Evolutionary conservation across 2,113 vertebrate species (phyloP).

Genomic region (Megaleporinus macrocephalus): DNA sequence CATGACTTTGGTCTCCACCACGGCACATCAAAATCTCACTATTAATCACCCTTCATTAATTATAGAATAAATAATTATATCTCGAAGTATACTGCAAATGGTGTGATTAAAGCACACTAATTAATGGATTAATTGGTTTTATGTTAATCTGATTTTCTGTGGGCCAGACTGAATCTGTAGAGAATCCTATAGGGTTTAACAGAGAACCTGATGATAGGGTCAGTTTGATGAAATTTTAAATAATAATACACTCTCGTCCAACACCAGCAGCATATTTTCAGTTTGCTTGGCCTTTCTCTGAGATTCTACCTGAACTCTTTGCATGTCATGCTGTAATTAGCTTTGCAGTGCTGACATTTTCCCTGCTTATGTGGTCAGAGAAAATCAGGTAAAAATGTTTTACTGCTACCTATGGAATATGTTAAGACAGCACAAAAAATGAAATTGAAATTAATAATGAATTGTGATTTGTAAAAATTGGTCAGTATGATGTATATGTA

Average conservation of each 20-base stretch:
- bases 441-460: neutral
- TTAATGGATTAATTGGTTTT: constrained; percentile 83
- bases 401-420: no score
- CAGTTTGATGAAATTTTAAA: constrained; percentile 46
- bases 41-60: constrained; percentile 81
- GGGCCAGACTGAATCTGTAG: constrained; percentile 70
- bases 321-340: neutral
- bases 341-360: neutral
- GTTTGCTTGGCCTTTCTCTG: neutral
- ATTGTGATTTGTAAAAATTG: neutral
- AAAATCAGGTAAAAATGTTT: neutral
- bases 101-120: constrained; percentile 81
- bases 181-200: constrained; percentile 54
- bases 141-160: constrained; percentile 79
- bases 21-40: constrained; percentile 60
- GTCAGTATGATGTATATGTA: neutral
- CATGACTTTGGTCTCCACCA: constrained; percentile 21
- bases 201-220: constrained; percentile 62
- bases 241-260: constrained; percentile 28
- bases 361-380: neutral
- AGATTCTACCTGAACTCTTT: constrained; percentile 11
- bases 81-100: constrained; percentile 71
- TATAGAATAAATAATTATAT: constrained; percentile 79
- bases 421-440: neutral
- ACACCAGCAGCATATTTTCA: constrained; percentile 25